Evolutionary conservation across 2,888 invertebrate species (phyloP), one percentile per base, ranked within the genome.

Genomic region (Mechanitis mazaeus): DNA sequence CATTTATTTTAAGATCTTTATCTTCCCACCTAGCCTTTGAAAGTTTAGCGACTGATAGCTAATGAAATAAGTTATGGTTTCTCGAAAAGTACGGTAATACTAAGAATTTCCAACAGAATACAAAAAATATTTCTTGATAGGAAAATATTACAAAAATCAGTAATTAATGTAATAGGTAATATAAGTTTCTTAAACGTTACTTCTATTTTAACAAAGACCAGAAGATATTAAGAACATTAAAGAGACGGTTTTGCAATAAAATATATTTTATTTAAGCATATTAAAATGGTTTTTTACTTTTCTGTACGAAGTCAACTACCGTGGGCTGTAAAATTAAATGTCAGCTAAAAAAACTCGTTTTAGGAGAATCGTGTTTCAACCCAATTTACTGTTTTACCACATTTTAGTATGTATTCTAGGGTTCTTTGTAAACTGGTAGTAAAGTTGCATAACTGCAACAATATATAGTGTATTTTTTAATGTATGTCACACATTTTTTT

Each of bases 1-100:
- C 60, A 59, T 63, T 63, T 61, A 65, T 59, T 65, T 65, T 55
- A 61, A 55, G 63, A 63, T 63, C 42, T 61, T 58, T 57, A 65
- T 62, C 58, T 62, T 62, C 54, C 60, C 50, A 59, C 59, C 47
- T 59, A 38, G 55, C n/a, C 20, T 42, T 9, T 42, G 38, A 9
- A 55, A 55, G 33, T 35, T 9, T 38, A 7, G 3, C 55, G 38
- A 28, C 20, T 55, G 9, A 20, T 50, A 50, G 9, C 31, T 28
- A 50, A 50, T 50, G 4, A 7, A 42, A 42, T 42, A 42, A 42
- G 42, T 42, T 42, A 9, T 9, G 42, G 42, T 42, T 42, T 11
- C 42, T 42, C 42, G 9, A 9, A 42, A 42, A 42, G 42, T 42
- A 11, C 42, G 9, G 9, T 9, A 2, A 42, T 42, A 11, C 7